Evolutionary conservation across 2,888 invertebrate species (phyloP), one percentile per base, ranked within the genome.

Genomic region (Heliconius charithonia): DNA sequence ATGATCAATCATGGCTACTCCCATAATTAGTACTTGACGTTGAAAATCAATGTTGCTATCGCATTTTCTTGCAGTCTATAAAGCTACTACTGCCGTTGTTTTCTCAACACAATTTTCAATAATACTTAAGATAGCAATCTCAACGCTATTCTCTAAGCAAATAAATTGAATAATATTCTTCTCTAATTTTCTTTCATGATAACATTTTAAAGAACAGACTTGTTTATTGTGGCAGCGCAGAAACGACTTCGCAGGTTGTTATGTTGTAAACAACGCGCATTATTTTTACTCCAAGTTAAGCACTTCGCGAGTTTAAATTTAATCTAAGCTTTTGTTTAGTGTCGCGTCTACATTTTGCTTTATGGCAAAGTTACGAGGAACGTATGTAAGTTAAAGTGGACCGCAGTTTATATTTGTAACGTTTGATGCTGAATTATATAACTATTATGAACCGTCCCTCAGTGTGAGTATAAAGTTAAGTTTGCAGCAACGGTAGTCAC

Each of bases 401-500:
- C 82, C 75, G 80, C 79, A 59, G 82, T 82, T 83, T 84, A 82
- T 83, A 82, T 82, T 83, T 83, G 80, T 77, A 80, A 74, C 81
- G 73, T 78, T 80, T 81, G 81, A 85, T 82, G 80, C 78, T 78
- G 71, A 79, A 82, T 83, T 79, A 80, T 81, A 77, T 81, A 66
- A 78, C 73, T 78, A 67, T 51, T 67, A 67, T 72, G 27, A 56
- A 65, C 65, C 25, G 75, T 81, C 79, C 77, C 80, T 79, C 77
- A 75, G 76, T 79, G 79, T 75, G 63, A 73, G 81, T 78, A 79
- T 78, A 82, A 82, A 81, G 80, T 81, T 70, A 82, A 84, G 74
- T 83, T 83, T 82, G 78, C 70, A 83, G 82, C 80, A 16, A 75
- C 80, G 78, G 78, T 76, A 81, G 86, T 88, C 89, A 89, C 88